Conservation (phyloP, 2,113 vertebrate genomes). For the Grus americana region DNA sequence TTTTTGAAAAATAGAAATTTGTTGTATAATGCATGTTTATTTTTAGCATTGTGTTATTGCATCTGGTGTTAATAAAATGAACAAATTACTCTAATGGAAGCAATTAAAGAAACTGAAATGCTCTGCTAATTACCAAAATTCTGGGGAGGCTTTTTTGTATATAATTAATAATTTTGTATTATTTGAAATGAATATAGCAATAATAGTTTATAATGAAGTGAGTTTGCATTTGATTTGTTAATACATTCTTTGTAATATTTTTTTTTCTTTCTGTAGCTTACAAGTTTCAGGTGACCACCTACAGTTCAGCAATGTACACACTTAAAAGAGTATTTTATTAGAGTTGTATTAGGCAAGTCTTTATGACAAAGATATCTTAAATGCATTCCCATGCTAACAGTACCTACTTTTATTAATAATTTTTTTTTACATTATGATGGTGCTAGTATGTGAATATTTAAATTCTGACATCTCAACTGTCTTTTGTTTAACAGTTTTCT, state of each 20-base stretch:
- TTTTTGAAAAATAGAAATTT: constrained; percentile 63
- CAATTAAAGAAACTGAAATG: constrained; percentile 57
- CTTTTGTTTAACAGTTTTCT: background rate
- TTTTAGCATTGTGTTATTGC: constrained; percentile 75
- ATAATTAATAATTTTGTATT: constrained; percentile 32
- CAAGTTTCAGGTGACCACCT: background rate
- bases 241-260: background rate
- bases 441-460: background rate
- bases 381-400: background rate
- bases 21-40: constrained; percentile 80
- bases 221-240: constrained; percentile 32
- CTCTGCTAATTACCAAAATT: constrained; percentile 60
- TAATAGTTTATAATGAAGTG: constrained; percentile 25
- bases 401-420: background rate
- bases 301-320: background rate
- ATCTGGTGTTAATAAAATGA: constrained; percentile 79
- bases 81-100: constrained; percentile 60
- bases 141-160: constrained; percentile 23
- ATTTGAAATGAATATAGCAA: constrained; percentile 31
- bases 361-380: background rate
- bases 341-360: background rate
- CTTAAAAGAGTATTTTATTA: background rate
- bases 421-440: background rate
- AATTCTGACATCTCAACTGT: background rate
- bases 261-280: background rate